phyloP scores from a whole-genome alignment of 92 coral and sea anemone genomes.

The Palythoa caribaeorum region DNA sequence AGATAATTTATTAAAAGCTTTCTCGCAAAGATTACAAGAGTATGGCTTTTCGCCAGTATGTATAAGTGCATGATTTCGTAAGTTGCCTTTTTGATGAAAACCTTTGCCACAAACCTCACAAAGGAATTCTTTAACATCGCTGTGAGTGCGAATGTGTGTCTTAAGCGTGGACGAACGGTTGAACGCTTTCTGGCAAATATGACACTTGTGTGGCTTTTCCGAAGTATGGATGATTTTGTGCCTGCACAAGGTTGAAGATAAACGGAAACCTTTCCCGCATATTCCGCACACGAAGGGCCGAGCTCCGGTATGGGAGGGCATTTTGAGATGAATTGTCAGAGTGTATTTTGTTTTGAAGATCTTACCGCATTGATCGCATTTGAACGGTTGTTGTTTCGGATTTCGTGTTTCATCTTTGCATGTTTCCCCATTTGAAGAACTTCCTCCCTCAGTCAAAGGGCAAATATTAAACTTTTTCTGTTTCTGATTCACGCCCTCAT shows the following conservation, averaged over 20 bases:
- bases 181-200: conserved; percentile 96
- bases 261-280: conserved; percentile 99
- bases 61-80: conserved; percentile 94
- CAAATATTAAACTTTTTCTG: not conserved
- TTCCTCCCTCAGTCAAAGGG: not conserved
- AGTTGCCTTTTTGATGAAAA: conserved; percentile 99
- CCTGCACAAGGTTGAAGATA: conserved; percentile 96
- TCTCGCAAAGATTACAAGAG: conserved; percentile 90
- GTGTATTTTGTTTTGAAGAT: conserved; percentile 98
- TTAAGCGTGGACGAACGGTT: conserved; percentile 99
- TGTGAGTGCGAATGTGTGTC: conserved; percentile 97
- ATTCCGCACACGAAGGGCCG: conserved; percentile 98
- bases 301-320: conserved; percentile 99
- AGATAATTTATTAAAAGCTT: conserved; percentile 97
- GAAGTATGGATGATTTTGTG: conserved; percentile 98
- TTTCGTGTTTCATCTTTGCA: not conserved
- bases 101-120: conserved; percentile 97
- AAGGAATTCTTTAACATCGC: conserved; percentile 87
- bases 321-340: conserved; percentile 94
- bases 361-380: conserved; percentile 96
- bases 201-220: conserved; percentile 96
- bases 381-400: conserved; percentile 73
- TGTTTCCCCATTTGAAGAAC: not conserved
- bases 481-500: not conserved
- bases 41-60: conserved; percentile 99